Base-by-base conservation (phyloP, 2,797 vertebrate species). In the Brotula barbata region DNA sequence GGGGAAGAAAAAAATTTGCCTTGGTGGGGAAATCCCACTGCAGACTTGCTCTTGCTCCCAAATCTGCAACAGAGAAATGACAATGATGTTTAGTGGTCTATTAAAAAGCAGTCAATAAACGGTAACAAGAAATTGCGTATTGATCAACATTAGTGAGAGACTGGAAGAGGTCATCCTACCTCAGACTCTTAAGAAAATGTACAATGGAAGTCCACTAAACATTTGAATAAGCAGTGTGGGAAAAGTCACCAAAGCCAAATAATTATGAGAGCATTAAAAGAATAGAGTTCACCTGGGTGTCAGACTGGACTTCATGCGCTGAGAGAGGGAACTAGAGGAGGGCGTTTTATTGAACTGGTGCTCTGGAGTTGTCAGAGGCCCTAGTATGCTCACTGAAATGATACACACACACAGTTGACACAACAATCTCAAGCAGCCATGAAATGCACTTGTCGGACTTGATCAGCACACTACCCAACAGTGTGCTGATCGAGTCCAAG, bases 1-100 rank as follows among this genome's bases (percentile, higher is more conserved):
- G 97, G 97, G 58, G 97, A 97, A 28, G 94, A 88, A 77, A 98
- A 99, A 87, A 96, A 98, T 62, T 91, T 94, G 31, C 94, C 93
- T 72, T 94, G 94, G 40, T 90, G 93, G 72, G 87, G 71, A 68
- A 94, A 80, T 25, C 78, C 91, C 1, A 88, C 90, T 0, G 91
- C 69, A 2, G 95, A 93, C 75, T 96, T 97, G 89, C 90, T 94
- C 88, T 96, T 98, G 88, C 92, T 94, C 64, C 93, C 93, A 82
- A 97, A 97, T 77, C 96, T 98, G 85, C 46, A 82, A 70, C 7
- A 58, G 46, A 77, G 33, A 66, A 28, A 0, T 12, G 15, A 71
- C 21, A 60, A 64, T 36, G 37, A 25, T 12, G 15, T 40, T 61
- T 43, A 59, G 42, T 40, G 23, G 16, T 52, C 58, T n/a, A 43